Percentiles rank a stretch among this genome's conserved stretches.
Conservation (phyloP, 2,888 invertebrate genomes). For the Polydrusus cervinus region DNA sequence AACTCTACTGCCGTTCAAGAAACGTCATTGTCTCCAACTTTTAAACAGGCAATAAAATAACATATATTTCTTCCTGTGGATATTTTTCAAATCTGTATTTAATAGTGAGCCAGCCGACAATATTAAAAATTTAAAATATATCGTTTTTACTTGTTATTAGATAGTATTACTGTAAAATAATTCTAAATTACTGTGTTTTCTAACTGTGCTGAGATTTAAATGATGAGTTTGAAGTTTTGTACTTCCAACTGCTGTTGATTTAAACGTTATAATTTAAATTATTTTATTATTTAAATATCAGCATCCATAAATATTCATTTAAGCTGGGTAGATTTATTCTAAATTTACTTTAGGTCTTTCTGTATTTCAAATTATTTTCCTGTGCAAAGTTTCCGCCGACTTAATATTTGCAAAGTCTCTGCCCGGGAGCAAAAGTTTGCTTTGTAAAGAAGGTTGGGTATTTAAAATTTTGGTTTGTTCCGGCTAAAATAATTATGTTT, state of each 20-base stretch:
- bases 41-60: too few species aligned
- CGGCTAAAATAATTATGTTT: constrained; percentile 43
- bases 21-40: too few species aligned
- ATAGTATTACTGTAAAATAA: too few species aligned
- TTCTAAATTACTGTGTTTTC: neutral
- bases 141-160: too few species aligned
- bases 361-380: constrained; percentile 43
- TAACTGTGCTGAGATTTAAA: neutral
- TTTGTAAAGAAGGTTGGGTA: constrained; percentile 40
- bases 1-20: too few species aligned
- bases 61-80: too few species aligned
- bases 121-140: too few species aligned
- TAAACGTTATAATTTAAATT: constrained; percentile 27
- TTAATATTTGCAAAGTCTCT: constrained; percentile 45
- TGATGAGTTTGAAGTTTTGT: neutral
- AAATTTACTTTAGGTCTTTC: constrained; percentile 32
- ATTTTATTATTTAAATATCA: constrained; percentile 38
- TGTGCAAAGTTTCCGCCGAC: constrained; percentile 40
- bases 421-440: constrained; percentile 40
- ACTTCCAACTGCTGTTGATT: constrained; percentile 1
- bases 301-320: constrained; percentile 36
- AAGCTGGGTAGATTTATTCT: constrained; percentile 25
- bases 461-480: constrained; percentile 47
- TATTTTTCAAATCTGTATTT: too few species aligned
- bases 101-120: too few species aligned